These are phyloP conservation scores for Natator depressus DNA, from an alignment of 2,113 vertebrate genomes.

Conservation along the genomic window DNA sequence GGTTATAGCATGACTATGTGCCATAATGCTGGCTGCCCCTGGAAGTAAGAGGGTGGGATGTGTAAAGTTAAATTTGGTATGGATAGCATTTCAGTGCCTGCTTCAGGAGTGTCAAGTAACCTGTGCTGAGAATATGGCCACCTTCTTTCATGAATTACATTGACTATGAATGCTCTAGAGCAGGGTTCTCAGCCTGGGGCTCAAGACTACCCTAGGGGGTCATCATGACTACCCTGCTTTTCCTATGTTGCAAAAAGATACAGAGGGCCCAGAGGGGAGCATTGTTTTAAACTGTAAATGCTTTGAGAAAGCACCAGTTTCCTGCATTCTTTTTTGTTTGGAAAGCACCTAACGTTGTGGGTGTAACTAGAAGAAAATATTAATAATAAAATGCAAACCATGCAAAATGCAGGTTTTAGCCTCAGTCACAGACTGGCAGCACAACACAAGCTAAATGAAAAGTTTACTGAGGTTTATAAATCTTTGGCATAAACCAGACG, in stretches of 20 bases:
- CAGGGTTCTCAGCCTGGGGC: neutral
- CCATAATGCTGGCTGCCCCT: fast-evolving
- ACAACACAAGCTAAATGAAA: neutral
- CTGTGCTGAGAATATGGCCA: neutral
- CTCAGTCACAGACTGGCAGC: neutral
- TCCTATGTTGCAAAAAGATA: neutral
- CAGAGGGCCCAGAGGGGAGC: neutral
- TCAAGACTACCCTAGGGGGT: too few species aligned
- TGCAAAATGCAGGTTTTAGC: neutral
- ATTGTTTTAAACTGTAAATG: neutral
- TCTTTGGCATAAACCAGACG: neutral
- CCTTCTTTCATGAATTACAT: neutral
- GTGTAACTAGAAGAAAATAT: neutral
- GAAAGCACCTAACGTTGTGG: neutral
- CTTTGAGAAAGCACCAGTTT: neutral
- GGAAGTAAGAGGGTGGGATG: neutral
- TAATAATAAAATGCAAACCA: too few species aligned
- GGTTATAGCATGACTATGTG: fast-evolving
- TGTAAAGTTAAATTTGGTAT: neutral
- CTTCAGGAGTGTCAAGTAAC: neutral
- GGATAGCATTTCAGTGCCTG: neutral
- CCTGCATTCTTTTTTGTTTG: neutral
- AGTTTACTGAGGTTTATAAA: neutral
- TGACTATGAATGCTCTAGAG: neutral
- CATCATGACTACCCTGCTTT: neutral